Evolutionary conservation across 2,888 invertebrate genomes (phyloP), one percentile per base, ranked within the genome.

Genomic region (Drosophila bunnanda): DNA sequence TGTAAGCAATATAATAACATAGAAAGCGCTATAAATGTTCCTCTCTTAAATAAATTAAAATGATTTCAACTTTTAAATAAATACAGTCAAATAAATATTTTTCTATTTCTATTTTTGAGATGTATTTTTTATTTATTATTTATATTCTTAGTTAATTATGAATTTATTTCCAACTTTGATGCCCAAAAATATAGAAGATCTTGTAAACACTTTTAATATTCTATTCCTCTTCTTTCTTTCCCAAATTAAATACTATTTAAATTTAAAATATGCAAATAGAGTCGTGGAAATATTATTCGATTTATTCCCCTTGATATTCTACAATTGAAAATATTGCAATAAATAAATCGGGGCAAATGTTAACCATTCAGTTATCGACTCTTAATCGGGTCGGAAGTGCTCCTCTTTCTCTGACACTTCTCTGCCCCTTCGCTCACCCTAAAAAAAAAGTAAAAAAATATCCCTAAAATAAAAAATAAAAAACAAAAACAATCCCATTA

Each of bases 381-480:
- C 46, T 55, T 44, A 48, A 55, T 55, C 50, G 50, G 50, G 50
- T 50, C 50, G 50, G 50, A 50, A 50, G 50, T 50, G 50, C 32
- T 50, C 32, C 17, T 32, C 48, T 48, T 48, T 48, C 48, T 2
- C 13, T 30, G 17, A 4, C 12, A 2, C 28, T 10, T 10, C 28
- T 25, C 12, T 10, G 8, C 22, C 4, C 3, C 22, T 5, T 20
- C 20, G 20, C 22, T 4, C 5, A n/a, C n/a, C 12, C 9, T 12
- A 28, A n/a, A n/a, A n/a, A n/a, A n/a, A n/a, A n/a, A n/a, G n/a
- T n/a, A 34, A 52, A 52, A 52, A 32, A 44, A 44, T 12, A 20
- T 2, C 6, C 20, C 20, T 15, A 9, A 50, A 48, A 46, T n/a
- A 28, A 28, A 12, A 25, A 8, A 15, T 3, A 13, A 25, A 25